Evolutionary conservation across 92 coral and sea anemone species (phyloP).

Genomic region (Epizoanthus ramosus): DNA sequence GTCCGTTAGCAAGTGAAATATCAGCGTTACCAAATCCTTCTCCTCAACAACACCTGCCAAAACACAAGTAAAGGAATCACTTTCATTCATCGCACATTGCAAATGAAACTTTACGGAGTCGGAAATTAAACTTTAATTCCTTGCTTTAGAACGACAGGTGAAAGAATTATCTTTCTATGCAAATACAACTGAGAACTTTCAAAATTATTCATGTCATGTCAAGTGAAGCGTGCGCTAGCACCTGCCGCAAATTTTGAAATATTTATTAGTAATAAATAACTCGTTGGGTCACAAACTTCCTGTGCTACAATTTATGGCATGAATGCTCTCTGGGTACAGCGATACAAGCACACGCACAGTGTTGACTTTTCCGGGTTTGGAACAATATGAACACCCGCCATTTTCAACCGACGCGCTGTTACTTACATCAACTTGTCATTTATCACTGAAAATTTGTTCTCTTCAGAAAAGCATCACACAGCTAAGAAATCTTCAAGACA

Average conservation of each 20-base stretch:
- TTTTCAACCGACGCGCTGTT: background rate
- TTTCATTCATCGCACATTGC: conserved; percentile 34
- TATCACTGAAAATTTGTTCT: background rate
- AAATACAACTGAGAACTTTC: conserved; percentile 56
- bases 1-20: background rate
- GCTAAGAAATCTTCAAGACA: background rate
- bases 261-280: conserved; percentile 70
- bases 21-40: background rate
- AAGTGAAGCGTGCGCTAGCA: conserved; percentile 80
- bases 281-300: conserved; percentile 46
- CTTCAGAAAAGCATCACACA: background rate
- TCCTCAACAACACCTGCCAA: conserved; percentile 25
- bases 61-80: conserved; percentile 23
- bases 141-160: conserved; percentile 72
- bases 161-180: conserved; percentile 64
- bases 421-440: background rate
- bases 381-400: conserved; percentile 24
- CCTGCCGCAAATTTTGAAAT: conserved; percentile 82
- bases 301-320: background rate
- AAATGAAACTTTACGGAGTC: conserved; percentile 35
- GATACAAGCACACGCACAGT: conserved; percentile 13
- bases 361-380: conserved; percentile 2
- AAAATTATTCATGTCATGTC: conserved; percentile 79
- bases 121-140: conserved; percentile 55
- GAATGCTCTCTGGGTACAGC: background rate